phyloP scores from a whole-genome alignment of 1,140 invertebrate species.

The Drosophila elegans region DNA sequence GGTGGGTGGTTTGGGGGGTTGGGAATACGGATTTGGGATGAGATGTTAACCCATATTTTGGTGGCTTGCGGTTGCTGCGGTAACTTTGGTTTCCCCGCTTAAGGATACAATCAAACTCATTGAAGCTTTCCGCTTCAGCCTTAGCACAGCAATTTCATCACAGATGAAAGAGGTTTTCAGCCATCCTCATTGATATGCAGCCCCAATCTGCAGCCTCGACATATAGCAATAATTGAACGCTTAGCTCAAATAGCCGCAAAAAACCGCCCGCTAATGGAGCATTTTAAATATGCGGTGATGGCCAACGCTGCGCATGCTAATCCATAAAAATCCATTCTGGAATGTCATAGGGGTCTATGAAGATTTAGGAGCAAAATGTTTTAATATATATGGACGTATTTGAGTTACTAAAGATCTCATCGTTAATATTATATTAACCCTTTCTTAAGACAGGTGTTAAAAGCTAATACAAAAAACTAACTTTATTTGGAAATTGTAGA shows the following conservation, averaged over 20 bases:
- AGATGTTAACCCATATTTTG: constrained; percentile 53
- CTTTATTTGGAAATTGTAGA: no score
- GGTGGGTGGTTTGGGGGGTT: background rate
- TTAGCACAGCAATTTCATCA: constrained; percentile 26
- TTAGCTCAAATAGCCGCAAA: constrained; percentile 56
- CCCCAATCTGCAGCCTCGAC: constrained; percentile 43
- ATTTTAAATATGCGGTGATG: constrained; percentile 46
- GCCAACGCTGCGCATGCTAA: constrained; percentile 52
- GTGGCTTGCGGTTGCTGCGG: constrained; percentile 52
- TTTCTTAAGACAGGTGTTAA: no score
- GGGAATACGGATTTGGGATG: background rate
- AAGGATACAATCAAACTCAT: constrained; percentile 25
- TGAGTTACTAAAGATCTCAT: no score
- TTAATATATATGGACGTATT: no score
- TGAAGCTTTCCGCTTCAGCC: constrained; percentile 16
- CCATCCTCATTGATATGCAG: constrained; percentile 63
- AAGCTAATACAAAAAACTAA: no score
- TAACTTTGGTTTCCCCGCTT: constrained; percentile 25
- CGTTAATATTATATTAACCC: no score
- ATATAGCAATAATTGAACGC: constrained; percentile 58
- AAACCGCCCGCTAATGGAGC: constrained; percentile 64
- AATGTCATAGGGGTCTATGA: constrained; percentile 1
- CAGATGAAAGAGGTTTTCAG: constrained; percentile 19
- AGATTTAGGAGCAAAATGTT: background rate
- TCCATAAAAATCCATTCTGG: constrained; percentile 21